Conservation (phyloP, 2,113 vertebrate genomes). For the Rynchops niger region DNA sequence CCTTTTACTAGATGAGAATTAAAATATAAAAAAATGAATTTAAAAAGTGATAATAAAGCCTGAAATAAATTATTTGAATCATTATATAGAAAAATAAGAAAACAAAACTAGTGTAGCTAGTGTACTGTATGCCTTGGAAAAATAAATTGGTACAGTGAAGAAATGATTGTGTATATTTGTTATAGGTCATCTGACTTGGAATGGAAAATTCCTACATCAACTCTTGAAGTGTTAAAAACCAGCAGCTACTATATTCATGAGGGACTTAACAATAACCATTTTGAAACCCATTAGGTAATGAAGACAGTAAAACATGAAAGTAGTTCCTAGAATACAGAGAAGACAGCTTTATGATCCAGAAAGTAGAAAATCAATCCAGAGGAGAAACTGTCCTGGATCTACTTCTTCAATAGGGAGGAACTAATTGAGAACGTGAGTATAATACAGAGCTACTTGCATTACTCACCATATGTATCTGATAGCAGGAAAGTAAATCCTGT, state of each 20-base stretch:
- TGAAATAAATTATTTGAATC: not conserved
- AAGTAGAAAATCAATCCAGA: slow-evolving; percentile 55
- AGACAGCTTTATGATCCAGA: slow-evolving; percentile 66
- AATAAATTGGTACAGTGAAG: not conserved
- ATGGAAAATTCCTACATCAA: not conserved
- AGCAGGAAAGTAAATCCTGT: not conserved
- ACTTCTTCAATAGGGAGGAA: slow-evolving; percentile 45
- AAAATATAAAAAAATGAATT: not conserved
- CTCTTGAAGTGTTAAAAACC: slow-evolving; percentile 18
- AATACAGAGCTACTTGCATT: slow-evolving; percentile 12
- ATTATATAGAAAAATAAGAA: not conserved
- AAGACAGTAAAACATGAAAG: slow-evolving; percentile 54
- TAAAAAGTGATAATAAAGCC: not conserved
- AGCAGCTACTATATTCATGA: slow-evolving; percentile 7
- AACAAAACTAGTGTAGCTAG: not conserved
- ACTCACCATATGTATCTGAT: not conserved
- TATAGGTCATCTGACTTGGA: not conserved
- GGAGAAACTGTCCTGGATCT: slow-evolving; percentile 42
- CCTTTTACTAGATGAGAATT: not conserved
- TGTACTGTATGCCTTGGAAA: not conserved
- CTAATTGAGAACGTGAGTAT: slow-evolving; percentile 42
- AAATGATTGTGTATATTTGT: not conserved
- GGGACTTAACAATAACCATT: slow-evolving; percentile 54
- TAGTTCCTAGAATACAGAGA: slow-evolving; percentile 49
- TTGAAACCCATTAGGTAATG: slow-evolving; percentile 52